Base-by-base conservation (phyloP, 2,113 vertebrate species). In the Engraulis encrasicolus region DNA sequence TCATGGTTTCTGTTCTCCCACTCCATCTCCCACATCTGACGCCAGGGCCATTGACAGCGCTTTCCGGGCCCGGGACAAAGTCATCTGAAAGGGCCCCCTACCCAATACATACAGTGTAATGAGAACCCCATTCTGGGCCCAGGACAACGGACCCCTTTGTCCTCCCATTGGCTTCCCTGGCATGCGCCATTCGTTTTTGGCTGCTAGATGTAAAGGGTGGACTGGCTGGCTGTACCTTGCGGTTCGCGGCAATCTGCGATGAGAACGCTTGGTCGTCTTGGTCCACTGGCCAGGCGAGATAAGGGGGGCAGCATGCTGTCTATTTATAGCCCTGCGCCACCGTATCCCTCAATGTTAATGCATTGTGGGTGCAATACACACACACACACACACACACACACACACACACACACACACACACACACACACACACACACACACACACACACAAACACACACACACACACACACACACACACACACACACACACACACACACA, bases 281-380 rank as follows among this genome's bases (percentile, higher is more conserved):
- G 79, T 79, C 78, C 78, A 37, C 82, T 87, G 87, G 83, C 54
- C n/a, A 82, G 79, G n/a, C 38, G 37, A 88, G 87, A 91, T 90
- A 87, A 86, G 83, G 58, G 11, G 2, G 40, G 79, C n/a, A n/a
- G n/a, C 49, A 50, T 2, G 50, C 36, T 52, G 38, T 82, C 83
- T 86, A 40, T 81, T 82, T 86, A 83, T 85, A 86, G 66, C 81
- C 37, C 40, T 19, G 45, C 50, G 38, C 50, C 78, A 12, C 40
- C 9, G 15, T 37, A n/a, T 17, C 27, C 14, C 27, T 80, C 37
- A 82, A 83, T 66, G 23, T 78, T 18, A 74, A 48, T 31, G 31
- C 54, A 61, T 83, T 77, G 83, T 83, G 52, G 66, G 17, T 18
- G 17, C 20, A n/a, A 71, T 50, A 71, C 54, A 89, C 9, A 82